Evolutionary conservation across 2,797 vertebrate species (phyloP).

Genomic region (Todus mexicanus): DNA sequence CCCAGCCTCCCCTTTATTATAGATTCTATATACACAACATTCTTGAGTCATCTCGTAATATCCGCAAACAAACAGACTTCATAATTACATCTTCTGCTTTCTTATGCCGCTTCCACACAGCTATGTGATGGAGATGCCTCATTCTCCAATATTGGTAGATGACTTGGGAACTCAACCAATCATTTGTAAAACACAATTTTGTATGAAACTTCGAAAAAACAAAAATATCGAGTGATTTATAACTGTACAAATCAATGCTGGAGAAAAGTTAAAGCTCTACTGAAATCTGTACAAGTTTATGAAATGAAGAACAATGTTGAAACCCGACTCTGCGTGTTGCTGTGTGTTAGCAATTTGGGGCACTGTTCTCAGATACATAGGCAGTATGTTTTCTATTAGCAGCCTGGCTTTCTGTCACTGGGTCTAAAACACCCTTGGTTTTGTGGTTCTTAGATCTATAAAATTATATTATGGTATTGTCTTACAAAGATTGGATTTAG

Average conservation of each 20-base stretch:
- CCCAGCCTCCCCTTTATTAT: not conserved
- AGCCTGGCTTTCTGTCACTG: not conserved
- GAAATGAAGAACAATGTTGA: not conserved
- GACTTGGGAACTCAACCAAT: not conserved
- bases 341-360: not conserved
- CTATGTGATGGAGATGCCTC: not conserved
- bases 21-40: not conserved
- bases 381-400: constrained; percentile 2
- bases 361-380: not conserved
- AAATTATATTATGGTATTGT: not conserved
- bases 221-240: not conserved
- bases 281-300: not conserved
- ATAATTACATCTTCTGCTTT: not conserved
- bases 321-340: not conserved
- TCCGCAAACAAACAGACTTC: not conserved
- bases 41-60: not conserved
- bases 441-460: constrained; percentile 15
- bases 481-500: not conserved
- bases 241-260: not conserved
- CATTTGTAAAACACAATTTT: not conserved
- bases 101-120: not conserved
- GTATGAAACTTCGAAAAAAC: not conserved
- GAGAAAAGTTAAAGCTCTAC: not conserved
- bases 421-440: not conserved
- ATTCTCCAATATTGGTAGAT: not conserved